Base-by-base conservation (phyloP, 2,113 vertebrate genomes). In the Aptenodytes patagonicus region DNA sequence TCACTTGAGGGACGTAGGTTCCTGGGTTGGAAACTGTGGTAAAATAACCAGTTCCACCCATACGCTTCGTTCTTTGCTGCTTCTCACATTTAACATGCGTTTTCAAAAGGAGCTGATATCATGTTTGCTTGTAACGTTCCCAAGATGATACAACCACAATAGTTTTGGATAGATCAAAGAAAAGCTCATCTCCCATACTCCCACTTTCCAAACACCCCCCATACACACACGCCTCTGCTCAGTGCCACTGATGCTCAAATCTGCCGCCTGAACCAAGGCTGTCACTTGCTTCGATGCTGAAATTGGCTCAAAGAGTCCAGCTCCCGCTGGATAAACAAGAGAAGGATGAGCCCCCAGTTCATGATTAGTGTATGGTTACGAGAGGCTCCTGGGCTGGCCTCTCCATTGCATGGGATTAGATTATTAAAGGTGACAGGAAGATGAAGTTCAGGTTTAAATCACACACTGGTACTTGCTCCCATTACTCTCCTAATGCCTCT, bases 1-100 rank as follows among this genome's bases (percentile, higher is more conserved):
- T 5, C 36, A 29, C 0, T 1, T 66, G 32, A 89, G 22, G 1
- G 4, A 80, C 1, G 0, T 6, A 78, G 8, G 13, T 60, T 82
- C 26, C 32, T 75, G n/a, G 9, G 17, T 2, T 76, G 13, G 10
- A 76, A 95, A 72, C 16, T 49, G 2, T 58, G 34, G 9, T 66
- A 76, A 42, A 75, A 47, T 17, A 64, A 9, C 6, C 17, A 17
- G 8, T 83, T 70, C 36, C 36, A 72, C 22, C 20, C 18, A 34
- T 8, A 21, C 3, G 1, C 13, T 76, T 49, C 16, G 16, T 68
- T 82, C 20, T 76, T 16, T 13, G 11, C 26, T 52, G 38, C 10
- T 87, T 94, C 55, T 71, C 47, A 66, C 31, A 49, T 51, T 36
- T 71, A 87, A 68, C 10, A 15, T 5, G 2, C 10, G 55, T 66